Evolutionary conservation across 2,113 vertebrate species (phyloP), one percentile per base, ranked within the genome.

Genomic region (Euleptes europaea): DNA sequence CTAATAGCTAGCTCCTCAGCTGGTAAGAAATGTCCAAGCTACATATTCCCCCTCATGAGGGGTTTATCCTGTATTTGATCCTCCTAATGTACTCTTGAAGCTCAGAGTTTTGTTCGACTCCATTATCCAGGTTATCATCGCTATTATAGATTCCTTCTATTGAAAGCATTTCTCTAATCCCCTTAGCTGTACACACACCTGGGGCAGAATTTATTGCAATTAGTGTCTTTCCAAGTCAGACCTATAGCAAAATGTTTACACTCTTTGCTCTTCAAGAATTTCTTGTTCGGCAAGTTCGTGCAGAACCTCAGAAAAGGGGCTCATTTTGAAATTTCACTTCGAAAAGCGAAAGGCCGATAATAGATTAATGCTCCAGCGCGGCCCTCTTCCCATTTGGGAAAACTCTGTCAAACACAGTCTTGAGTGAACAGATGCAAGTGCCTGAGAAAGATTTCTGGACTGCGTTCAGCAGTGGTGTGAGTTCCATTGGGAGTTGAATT

Each of bases 261-360:
- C 12, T 63, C 73, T 91, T 90, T 89, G 40, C 72, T 89, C 77
- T 72, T 88, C 49, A 83, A 85, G 85, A 90, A 88, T 91, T 80
- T 90, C 80, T 90, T 86, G 80, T 75, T 90, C 84, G 88, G 70
- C 78, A 89, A 86, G 90, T 90, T 90, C 3, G 0, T 67, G 85
- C 47, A 82, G 87, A 85, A 8, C 82, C 81, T 72, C 40, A 78
- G 31, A 33, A 78, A 89, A 90, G 74, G 47, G 35, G 31, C 76
- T 92, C 38, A 7, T 78, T 91, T 85, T 78, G 87, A 82, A 80
- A 72, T 57, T 38, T 38, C 54, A 66, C 49, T 82, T 93, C 86
- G n/a, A 85, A 79, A 93, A 90, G n/a, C 38, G 33, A 71, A 80
- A 42, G n/a, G 80, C 57, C 91, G 88, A 80, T 89, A 92, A 78